A percentile compares a stretch with the other conserved stretches of the same genome.
Evolutionary conservation across 2,113 vertebrate genomes (phyloP).

Genomic region (Clarias macrocephalus): DNA sequence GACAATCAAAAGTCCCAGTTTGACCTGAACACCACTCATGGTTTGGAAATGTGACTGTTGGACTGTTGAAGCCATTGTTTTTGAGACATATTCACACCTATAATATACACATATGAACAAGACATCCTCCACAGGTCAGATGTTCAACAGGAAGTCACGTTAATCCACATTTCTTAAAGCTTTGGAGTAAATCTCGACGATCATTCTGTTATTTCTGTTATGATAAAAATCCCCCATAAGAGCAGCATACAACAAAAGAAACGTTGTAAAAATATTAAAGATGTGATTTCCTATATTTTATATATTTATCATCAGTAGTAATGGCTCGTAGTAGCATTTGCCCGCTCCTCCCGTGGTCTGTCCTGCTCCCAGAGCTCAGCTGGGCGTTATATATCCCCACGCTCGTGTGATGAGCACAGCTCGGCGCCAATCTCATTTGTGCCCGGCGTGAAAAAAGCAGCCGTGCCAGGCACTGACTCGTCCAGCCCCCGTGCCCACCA

Average conservation of each 20-base stretch:
- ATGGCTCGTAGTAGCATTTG: constrained; percentile 11
- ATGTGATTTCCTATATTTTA: neutral
- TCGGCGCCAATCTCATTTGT: constrained; percentile 62
- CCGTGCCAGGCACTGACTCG: constrained; percentile 50
- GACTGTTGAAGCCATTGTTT: no score
- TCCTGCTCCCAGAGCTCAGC: constrained; percentile 43
- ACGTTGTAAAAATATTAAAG: neutral
- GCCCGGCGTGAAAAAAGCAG: constrained; percentile 50
- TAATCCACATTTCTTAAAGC: neutral
- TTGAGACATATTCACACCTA: no score
- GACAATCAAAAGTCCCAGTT: no score
- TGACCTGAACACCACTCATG: neutral
- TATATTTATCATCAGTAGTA: neutral
- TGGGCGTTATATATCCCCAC: constrained; percentile 47
- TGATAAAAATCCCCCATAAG: neutral
- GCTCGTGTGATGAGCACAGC: constrained; percentile 41
- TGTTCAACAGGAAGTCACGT: neutral
- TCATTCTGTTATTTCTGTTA: neutral
- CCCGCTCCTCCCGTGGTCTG: constrained; percentile 38
- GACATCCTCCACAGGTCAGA: neutral
- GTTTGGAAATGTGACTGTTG: no score
- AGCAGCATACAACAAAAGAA: neutral
- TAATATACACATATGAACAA: no score
- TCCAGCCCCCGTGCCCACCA: constrained; percentile 45
- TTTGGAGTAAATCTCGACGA: neutral